These are phyloP conservation scores for Epizoanthus illoricatus DNA, from an alignment of 92 coral and sea anemone genomes.

Conservation along the genomic window DNA sequence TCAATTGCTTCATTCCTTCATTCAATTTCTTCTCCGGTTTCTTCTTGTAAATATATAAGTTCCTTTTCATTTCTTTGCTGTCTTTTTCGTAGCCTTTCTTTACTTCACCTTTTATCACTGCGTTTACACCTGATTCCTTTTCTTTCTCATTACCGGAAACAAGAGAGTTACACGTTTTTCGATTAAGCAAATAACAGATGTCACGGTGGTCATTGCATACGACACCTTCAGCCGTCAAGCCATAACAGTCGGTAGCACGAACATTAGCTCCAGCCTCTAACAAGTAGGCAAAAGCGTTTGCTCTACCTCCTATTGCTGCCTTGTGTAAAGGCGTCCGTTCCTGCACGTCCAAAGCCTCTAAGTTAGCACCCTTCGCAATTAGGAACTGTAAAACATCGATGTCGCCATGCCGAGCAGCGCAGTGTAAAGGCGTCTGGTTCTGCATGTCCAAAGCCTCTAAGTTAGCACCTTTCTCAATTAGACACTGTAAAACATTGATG, in stretches of 20 bases:
- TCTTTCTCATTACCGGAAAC: no score
- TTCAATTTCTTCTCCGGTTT: no score
- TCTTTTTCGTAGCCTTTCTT: no score
- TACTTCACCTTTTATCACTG: no score
- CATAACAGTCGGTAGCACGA: not conserved
- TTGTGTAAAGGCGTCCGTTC: not conserved
- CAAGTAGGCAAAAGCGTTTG: not conserved
- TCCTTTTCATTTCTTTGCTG: no score
- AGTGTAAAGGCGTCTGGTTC: not conserved
- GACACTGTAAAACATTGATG: not conserved
- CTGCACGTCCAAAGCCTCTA: not conserved
- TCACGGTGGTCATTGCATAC: not conserved
- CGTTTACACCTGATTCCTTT: no score
- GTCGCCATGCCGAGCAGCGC: not conserved
- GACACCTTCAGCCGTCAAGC: not conserved
- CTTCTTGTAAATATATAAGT: no score
- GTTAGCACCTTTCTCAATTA: not conserved
- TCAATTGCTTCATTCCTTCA: no score
- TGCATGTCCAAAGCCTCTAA: not conserved
- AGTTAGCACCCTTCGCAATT: not conserved
- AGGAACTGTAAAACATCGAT: not conserved
- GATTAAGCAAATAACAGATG: no score
- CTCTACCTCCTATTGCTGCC: not conserved
- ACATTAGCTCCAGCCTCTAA: not conserved
- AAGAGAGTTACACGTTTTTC: no score